A percentile compares a stretch with the other conserved stretches of the same genome.
These are phyloP conservation scores for Lithobates pipiens DNA, from an alignment of 2,797 vertebrate species.

Conservation along the genomic window DNA sequence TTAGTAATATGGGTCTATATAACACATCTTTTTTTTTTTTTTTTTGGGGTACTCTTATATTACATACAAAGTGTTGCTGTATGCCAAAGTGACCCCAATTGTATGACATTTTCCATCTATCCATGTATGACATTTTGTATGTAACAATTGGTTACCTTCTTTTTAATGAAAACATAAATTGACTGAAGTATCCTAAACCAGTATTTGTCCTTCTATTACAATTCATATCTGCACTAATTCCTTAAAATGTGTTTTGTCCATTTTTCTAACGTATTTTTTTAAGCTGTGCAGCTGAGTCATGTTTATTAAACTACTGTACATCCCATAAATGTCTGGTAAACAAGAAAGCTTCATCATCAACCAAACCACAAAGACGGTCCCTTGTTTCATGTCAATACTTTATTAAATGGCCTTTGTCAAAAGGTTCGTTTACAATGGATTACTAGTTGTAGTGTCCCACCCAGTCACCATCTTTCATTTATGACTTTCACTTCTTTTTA, in stretches of 20 bases:
- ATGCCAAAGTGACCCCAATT: too few relatives aligned
- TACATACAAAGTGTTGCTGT: too few relatives aligned
- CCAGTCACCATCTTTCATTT: slow-evolving; percentile 8
- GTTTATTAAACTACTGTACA: not conserved
- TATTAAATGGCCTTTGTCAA: not conserved
- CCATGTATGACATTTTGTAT: too few relatives aligned
- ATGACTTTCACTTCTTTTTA: slow-evolving; percentile 21
- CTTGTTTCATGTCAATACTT: not conserved
- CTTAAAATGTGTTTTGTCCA: not conserved
- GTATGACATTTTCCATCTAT: too few relatives aligned
- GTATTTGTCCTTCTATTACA: too few relatives aligned
- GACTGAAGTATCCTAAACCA: too few relatives aligned
- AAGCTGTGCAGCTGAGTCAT: not conserved
- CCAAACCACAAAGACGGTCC: not conserved
- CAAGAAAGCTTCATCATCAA: not conserved
- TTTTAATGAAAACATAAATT: too few relatives aligned
- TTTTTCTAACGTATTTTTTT: not conserved
- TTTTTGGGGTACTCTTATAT: too few relatives aligned
- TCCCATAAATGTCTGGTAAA: slow-evolving; percentile 3
- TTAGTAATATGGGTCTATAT: too few relatives aligned
- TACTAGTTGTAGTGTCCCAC: slow-evolving; percentile 8
- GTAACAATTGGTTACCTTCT: too few relatives aligned
- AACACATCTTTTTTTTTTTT: too few relatives aligned
- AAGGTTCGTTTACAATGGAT: slow-evolving; percentile 11
- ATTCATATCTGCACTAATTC: too few relatives aligned